phyloP scores from a whole-genome alignment of 2,113 vertebrate genomes.

The Platichthys stellatus region DNA sequence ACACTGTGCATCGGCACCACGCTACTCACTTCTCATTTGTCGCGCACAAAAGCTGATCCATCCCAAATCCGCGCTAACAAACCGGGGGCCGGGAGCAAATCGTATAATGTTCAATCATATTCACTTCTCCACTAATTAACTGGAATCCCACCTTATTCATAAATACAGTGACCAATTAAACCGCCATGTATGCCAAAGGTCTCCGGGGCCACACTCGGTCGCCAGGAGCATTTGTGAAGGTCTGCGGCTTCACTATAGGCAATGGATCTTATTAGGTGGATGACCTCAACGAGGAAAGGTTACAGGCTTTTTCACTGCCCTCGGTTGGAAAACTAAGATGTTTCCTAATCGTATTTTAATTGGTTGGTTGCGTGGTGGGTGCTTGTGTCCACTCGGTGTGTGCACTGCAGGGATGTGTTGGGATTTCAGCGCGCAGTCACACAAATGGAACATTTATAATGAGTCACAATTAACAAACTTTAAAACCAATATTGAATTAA shows the following conservation, averaged over 20 bases:
- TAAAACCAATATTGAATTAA: neutral
- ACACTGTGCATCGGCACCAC: conserved; percentile 89
- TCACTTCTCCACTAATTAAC: conserved; percentile 97
- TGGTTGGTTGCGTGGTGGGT: conserved; percentile 69
- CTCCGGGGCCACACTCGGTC: conserved; percentile 82
- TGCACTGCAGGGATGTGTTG: conserved; percentile 35
- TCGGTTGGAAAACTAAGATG: conserved; percentile 77
- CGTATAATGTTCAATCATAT: conserved; percentile 90
- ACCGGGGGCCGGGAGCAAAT: conserved; percentile 85
- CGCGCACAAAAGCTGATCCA: conserved; percentile 93
- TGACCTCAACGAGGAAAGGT: conserved; percentile 81
- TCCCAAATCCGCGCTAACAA: conserved; percentile 90
- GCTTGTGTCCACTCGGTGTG: conserved; percentile 58
- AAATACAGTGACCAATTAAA: conserved; percentile 94
- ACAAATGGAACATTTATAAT: neutral
- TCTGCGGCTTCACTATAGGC: conserved; percentile 84
- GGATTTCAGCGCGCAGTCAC: conserved; percentile 1
- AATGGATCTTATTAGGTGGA: conserved; percentile 91
- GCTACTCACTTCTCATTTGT: conserved; percentile 94
- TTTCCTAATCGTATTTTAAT: conserved; percentile 87
- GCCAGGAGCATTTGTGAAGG: conserved; percentile 86
- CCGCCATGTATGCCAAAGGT: conserved; percentile 88
- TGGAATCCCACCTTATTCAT: conserved; percentile 88
- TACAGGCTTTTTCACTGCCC: conserved; percentile 78
- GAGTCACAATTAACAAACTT: neutral